Evolutionary conservation across 2,888 invertebrate species (phyloP), one percentile per base, ranked within the genome.

Genomic region (Conops quadrifasciatus): DNA sequence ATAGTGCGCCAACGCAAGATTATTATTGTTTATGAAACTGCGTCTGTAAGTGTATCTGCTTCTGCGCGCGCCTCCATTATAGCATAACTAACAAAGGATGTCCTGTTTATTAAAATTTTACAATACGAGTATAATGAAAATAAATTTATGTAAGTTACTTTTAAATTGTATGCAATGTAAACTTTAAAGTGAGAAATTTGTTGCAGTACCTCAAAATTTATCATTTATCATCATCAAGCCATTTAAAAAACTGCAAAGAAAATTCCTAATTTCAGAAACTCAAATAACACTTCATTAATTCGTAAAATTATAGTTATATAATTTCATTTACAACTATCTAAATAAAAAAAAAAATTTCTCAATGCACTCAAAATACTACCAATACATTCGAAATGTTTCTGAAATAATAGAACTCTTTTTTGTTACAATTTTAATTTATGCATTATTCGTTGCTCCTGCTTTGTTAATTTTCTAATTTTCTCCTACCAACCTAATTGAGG

Each of bases 1-100:
- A 80, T 79, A 58, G 30, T 49, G 65, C 49, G 59, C 30, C 51
- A 68, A 62, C 49, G 47, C 45, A 47, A 60, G 7, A 62, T 62
- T 21, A 21, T 63, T 47, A 47, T 45, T 63, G 28, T 24, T 24
- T 28, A 28, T 26, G 24, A 4, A 63, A 47, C 19, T n/a, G n/a
- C n/a, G n/a, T n/a, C n/a, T n/a, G n/a, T n/a, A 2, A 56, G 28
- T 56, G 30, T 47, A 58, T 24, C 19, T 30, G 36, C 53, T 13
- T 60, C 26, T 58, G 67, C 47, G 49, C 49, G 47, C 26, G 63
- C 47, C 45, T 60, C 68, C 60, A 68, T 36, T 68, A 58, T 60
- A 68, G 51, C 11, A 51, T 68, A 60, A 51, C 58, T 60, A 49
- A 68, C 36, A 51, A 68, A 60, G 59, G 13, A 67, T 28, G 45